Evolutionary conservation across 2,888 invertebrate species (phyloP), one percentile per base, ranked within the genome.

Genomic region (Ophioninae sp.): DNA sequence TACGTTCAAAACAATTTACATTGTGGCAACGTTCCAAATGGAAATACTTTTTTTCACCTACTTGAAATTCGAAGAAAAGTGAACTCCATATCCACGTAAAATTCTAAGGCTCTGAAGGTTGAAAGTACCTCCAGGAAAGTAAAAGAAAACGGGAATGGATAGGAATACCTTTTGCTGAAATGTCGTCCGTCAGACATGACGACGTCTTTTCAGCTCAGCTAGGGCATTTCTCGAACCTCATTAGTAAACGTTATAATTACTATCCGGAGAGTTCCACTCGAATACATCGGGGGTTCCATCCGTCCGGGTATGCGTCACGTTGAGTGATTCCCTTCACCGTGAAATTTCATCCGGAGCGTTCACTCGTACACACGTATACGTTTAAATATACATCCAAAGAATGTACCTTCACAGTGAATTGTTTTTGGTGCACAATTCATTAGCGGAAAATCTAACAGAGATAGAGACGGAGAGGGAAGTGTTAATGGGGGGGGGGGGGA

Each of bases 201-300:
- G 61, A 61, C 44, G 37, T 76, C 64, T 70, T 39, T 64, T n/a
- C 13, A 23, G 13, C 37, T 44, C n/a, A 62, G 56, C 56, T 37
- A 61, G 65, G 69, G 70, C 61, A 44, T 70, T 83, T 77, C 86
- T 82, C 70, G 85, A 86, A 83, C 85, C 76, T 86, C 86, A 82
- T 86, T 87, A 87, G 87, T 68, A 77, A 81, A 41, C 59, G 82
- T 76, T 44, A 79, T 86, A 85, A 87, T 88, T 85, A 81, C 85
- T 79, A 78, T 39, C 57, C 61, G 44, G 61, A 50, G 77, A 67
- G 57, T 77, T 68, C 70, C 50, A 65, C 62, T 81, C 73, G 68
- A 77, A 68, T n/a, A 50, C 72, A 17, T 30, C 10, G 21, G 64
- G 56, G 57, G 39, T 57, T 57, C 59, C 23, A 70, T 74, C 57